These are phyloP conservation scores for Panonychus citri DNA, from an alignment of 1,140 invertebrate genomes.

Conservation along the genomic window DNA sequence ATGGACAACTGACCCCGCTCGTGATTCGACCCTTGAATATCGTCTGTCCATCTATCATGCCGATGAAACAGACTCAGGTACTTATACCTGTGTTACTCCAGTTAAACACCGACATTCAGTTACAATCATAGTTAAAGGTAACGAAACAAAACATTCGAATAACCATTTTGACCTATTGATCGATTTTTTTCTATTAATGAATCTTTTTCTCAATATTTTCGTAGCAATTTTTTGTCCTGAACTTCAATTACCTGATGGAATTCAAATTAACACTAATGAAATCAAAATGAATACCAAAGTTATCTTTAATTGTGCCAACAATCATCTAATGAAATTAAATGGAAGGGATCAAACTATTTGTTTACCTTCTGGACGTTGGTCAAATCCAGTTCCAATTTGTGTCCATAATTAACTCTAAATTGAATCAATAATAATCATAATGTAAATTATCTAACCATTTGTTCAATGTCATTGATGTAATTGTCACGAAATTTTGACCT, in stretches of 20 bases:
- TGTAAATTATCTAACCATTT: too few relatives aligned
- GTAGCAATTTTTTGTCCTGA: constrained; percentile 46
- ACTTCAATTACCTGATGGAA: constrained; percentile 37
- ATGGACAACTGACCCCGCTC: constrained; percentile 51
- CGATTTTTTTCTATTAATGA: background rate
- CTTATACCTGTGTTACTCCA: constrained; percentile 54
- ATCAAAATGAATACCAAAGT: constrained; percentile 47
- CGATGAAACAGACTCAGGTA: constrained; percentile 47
- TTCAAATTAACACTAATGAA: constrained; percentile 39
- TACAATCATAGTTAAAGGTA: constrained; percentile 49
- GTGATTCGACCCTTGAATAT: constrained; percentile 53
- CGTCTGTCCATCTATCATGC: constrained; percentile 53
- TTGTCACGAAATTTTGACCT: too few relatives aligned
- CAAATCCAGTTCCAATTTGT: constrained; percentile 46
- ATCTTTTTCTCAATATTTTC: background rate
- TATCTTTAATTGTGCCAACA: constrained; percentile 43
- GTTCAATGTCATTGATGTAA: too few relatives aligned
- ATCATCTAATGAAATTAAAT: constrained; percentile 53
- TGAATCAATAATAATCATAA: too few relatives aligned
- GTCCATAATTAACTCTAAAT: too few relatives aligned
- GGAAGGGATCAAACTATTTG: constrained; percentile 44
- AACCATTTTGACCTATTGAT: background rate
- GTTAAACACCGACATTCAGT: constrained; percentile 50
- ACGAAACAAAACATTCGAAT: constrained; percentile 1
- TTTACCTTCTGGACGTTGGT: constrained; percentile 59